phyloP scores from a whole-genome alignment of 2,888 invertebrate species.

The Gisinianus flammeolus region DNA sequence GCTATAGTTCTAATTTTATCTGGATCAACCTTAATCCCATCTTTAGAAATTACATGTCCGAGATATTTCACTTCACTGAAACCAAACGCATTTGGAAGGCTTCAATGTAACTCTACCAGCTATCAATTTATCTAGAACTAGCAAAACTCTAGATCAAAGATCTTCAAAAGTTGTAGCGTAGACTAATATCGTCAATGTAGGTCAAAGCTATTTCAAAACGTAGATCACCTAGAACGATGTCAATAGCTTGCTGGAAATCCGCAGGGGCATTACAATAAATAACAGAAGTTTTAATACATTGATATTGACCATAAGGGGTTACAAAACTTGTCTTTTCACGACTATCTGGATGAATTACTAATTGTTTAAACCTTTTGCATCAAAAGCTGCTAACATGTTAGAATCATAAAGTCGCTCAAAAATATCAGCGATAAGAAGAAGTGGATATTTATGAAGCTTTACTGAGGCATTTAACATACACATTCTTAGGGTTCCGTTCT shows the following conservation, averaged over 20 bases:
- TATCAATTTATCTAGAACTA: conserved; percentile 1
- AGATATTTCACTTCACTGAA: conserved; percentile 8
- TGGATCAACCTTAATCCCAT: neutral
- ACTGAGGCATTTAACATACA: neutral
- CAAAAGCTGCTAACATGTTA: neutral
- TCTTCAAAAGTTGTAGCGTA: neutral
- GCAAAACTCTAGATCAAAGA: neutral
- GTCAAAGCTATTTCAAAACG: neutral
- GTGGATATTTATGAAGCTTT: conserved; percentile 6
- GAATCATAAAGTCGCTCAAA: conserved; percentile 10
- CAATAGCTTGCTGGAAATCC: conserved; percentile 21
- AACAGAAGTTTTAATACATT: conserved; percentile 3
- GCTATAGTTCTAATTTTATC: neutral
- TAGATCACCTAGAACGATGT: neutral
- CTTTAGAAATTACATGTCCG: conserved; percentile 5
- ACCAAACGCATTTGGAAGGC: conserved; percentile 15
- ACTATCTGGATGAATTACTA: conserved; percentile 13
- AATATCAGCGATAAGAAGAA: neutral
- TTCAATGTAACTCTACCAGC: neutral
- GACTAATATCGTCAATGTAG: conserved; percentile 24
- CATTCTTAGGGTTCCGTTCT: conserved; percentile 20
- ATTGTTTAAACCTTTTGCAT: conserved; percentile 13
- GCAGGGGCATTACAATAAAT: neutral
- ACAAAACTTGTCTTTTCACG: conserved; percentile 12
- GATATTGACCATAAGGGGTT: conserved; percentile 19